Base-by-base conservation (phyloP, 2,888 invertebrate species). In the Cephalotes varians region DNA sequence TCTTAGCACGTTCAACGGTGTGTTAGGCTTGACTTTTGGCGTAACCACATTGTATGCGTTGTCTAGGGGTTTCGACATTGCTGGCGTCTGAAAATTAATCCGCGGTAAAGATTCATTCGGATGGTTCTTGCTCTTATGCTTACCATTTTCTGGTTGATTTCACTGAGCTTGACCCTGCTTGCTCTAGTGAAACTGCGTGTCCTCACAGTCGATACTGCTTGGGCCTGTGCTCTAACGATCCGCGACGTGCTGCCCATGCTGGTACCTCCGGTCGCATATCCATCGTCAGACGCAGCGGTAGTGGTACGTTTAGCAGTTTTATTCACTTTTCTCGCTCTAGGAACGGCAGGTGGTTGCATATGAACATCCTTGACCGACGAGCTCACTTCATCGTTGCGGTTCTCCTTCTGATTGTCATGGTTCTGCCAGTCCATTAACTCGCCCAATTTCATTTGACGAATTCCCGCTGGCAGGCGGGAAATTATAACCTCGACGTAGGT, bases 1-100 rank as follows among this genome's bases (percentile, higher is more conserved):
- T 37, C 97, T 95, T 28, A 97, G 93, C 56, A 97, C 93, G 34
- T 96, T 95, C 91, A 96, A 93, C 0, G 97, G 96, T 0, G 96
- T 96, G 81, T 96, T 95, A 0, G 96, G 96, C 31, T 95, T 95
- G 86, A 96, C 95, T 96, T 96, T 94, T 34, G 94, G 94, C 1
- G 94, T 94, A 12, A 94, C 91, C 0, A 91, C 83, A 1, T 83
- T 85, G 62, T 90, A 92, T 7, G 83, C 82, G 21, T 80, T 86
- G 0, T 49, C 76, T 0, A 51, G 12, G 18, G 49, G 7, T 28
- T 89, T 90, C 7, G 71, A 56, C 34, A 2, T 0, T 0, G 89
- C 83, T 5, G 94, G 94, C 12, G 93, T 93, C 71, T 91, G 91
- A 76, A 92, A 90, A 67, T 84, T 87, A 58, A 85, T 81, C 6